phyloP scores from a whole-genome alignment of 1,140 invertebrate species.

The Drosophila simulans region DNA sequence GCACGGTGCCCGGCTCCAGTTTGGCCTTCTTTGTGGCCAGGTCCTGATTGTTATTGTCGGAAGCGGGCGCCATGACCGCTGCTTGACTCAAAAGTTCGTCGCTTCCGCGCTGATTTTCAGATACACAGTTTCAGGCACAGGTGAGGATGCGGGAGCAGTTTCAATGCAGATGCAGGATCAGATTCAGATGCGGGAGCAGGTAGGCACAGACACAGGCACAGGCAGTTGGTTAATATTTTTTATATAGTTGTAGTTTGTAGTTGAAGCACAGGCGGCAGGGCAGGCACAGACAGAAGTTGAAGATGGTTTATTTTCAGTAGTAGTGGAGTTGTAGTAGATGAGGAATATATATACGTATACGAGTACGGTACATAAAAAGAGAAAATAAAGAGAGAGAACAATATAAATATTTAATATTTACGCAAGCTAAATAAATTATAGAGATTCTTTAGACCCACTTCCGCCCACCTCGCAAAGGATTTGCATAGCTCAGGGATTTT shows the following conservation, averaged over 20 bases:
- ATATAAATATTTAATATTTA: conserved; percentile 83
- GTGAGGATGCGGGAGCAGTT: conserved; percentile 8
- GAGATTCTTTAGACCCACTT: conserved; percentile 27
- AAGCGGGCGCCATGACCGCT: conserved; percentile 96
- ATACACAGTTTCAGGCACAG: conserved; percentile 19
- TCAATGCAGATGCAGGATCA: conserved; percentile 19
- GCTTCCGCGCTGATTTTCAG: conserved; percentile 92
- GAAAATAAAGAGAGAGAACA: conserved; percentile 81
- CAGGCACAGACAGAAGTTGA: conserved; percentile 77
- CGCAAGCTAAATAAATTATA: conserved; percentile 81
- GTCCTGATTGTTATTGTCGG: conserved; percentile 96
- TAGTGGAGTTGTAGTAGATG: conserved; percentile 80
- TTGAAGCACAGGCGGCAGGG: conserved; percentile 51
- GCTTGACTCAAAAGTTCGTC: conserved; percentile 97
- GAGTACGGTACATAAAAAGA: conserved; percentile 81
- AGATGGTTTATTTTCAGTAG: conserved; percentile 69
- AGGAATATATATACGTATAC: conserved; percentile 68
- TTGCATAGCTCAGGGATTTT: conserved; percentile 48
- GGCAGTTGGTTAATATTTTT: conserved; percentile 52
- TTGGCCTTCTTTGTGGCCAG: conserved; percentile 96
- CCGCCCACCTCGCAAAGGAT: conserved; percentile 25
- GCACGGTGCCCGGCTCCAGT: conserved; percentile 82
- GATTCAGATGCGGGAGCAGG: conserved; percentile 28
- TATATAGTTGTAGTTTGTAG: conserved; percentile 39
- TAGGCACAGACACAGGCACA: conserved; percentile 29